A percentile compares a stretch with the other conserved stretches of the same genome.
Conservation (phyloP, 1,140 invertebrate species). For the Heliconius eleuchia region DNA sequence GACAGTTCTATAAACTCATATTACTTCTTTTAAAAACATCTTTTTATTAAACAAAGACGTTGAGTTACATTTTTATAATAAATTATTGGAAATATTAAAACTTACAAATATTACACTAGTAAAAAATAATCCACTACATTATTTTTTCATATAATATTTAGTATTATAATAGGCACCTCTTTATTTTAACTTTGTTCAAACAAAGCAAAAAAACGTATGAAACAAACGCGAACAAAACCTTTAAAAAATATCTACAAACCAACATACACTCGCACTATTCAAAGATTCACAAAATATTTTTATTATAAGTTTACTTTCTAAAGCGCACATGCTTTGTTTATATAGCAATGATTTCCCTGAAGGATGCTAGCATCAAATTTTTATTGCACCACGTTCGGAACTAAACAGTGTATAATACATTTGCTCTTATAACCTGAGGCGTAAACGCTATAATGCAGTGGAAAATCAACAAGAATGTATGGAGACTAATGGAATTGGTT, state of each 20-base stretch:
- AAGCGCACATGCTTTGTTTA: not conserved
- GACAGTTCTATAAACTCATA: too few relatives aligned
- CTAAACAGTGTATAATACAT: not conserved
- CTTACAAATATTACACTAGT: too few relatives aligned
- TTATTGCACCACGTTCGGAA: constrained; percentile 6
- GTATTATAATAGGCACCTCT: too few relatives aligned
- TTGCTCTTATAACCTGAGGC: not conserved
- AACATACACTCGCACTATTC: not conserved
- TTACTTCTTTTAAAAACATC: too few relatives aligned
- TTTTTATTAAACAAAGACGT: too few relatives aligned
- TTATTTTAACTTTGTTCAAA: too few relatives aligned
- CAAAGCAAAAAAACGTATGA: too few relatives aligned
- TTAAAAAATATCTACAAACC: not conserved
- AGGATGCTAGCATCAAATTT: constrained; percentile 22
- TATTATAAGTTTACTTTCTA: constrained; percentile 19
- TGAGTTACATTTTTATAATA: too few relatives aligned
- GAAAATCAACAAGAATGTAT: not conserved
- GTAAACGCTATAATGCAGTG: constrained; percentile 1
- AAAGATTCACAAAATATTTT: constrained; percentile 7
- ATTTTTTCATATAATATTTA: too few relatives aligned
- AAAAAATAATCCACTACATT: too few relatives aligned
- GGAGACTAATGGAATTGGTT: constrained; percentile 35
- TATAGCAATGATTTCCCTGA: constrained; percentile 36
- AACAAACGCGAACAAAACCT: too few relatives aligned
- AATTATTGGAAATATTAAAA: too few relatives aligned